Percentiles rank a stretch among this genome's conserved stretches.
phyloP scores from a whole-genome alignment of 2,888 invertebrate genomes.

The Gibbula magus region DNA sequence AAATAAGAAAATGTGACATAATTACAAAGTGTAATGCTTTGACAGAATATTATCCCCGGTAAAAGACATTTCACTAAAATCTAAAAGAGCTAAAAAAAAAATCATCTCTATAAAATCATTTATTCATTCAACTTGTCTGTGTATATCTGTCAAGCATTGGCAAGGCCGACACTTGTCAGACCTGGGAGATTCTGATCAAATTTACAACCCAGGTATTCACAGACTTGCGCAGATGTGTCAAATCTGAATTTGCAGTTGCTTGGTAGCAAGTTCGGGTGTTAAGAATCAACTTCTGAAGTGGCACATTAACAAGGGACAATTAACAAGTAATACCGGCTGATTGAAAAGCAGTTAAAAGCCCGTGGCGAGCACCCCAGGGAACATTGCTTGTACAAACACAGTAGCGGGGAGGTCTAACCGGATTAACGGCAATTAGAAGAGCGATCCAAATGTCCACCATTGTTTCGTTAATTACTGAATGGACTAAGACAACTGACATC shows the following conservation, averaged over 20 bases:
- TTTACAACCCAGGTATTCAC: background rate
- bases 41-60: no score
- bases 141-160: no score
- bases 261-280: background rate
- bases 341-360: background rate
- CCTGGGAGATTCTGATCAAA: background rate
- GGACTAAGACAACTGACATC: background rate
- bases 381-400: background rate
- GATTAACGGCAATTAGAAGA: background rate
- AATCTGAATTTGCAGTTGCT: background rate
- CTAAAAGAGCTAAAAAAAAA: no score
- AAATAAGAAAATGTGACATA: no score
- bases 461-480: background rate
- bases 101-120: no score
- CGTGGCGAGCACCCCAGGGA: background rate
- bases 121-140: no score
- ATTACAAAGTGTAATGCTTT: no score
- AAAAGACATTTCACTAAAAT: no score
- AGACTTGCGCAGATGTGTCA: background rate
- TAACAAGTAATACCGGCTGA: background rate
- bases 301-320: background rate
- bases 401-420: background rate
- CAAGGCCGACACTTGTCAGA: background rate
- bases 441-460: background rate
- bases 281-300: background rate